These are phyloP conservation scores for Elymnias hypermnestra DNA, from an alignment of 1,140 invertebrate species.

Conservation along the genomic window DNA sequence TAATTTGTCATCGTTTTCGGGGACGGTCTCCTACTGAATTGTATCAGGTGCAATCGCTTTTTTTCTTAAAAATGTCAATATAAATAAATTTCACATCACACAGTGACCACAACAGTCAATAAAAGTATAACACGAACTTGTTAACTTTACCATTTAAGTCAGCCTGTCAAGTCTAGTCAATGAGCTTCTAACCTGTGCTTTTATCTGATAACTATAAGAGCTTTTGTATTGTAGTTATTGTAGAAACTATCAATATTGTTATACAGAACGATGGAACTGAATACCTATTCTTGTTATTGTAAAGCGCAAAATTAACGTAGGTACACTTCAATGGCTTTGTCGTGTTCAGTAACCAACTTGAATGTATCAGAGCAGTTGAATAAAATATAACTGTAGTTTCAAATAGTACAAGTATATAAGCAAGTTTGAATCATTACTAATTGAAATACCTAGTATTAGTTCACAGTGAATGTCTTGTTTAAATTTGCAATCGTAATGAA, in stretches of 20 bases:
- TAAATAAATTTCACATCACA: too few species aligned
- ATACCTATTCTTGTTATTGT: slow-evolving; percentile 30
- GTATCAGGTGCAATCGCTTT: too few species aligned
- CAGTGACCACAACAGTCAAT: too few species aligned
- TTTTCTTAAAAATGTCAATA: too few species aligned
- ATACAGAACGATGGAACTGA: slow-evolving; percentile 23
- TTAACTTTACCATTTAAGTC: slow-evolving; percentile 15
- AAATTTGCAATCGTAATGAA: too few species aligned
- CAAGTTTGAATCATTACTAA: too few species aligned
- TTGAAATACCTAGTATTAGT: too few species aligned
- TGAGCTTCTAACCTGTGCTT: slow-evolving; percentile 64
- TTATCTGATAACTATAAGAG: slow-evolving; percentile 60
- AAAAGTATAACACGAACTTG: too few species aligned
- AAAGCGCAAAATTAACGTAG: slow-evolving; percentile 27
- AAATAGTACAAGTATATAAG: background rate
- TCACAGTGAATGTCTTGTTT: too few species aligned
- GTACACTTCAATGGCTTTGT: slow-evolving; percentile 26
- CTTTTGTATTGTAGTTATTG: slow-evolving; percentile 66
- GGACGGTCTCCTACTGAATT: too few species aligned
- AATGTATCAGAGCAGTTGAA: slow-evolving; percentile 12
- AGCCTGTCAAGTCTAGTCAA: slow-evolving; percentile 41
- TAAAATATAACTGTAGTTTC: slow-evolving; percentile 1
- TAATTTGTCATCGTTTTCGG: too few species aligned
- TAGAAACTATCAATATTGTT: slow-evolving; percentile 42
- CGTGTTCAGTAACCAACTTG: slow-evolving; percentile 22